Conservation (phyloP, 1,140 invertebrate genomes). For the Polypedilum vanderplanki region DNA sequence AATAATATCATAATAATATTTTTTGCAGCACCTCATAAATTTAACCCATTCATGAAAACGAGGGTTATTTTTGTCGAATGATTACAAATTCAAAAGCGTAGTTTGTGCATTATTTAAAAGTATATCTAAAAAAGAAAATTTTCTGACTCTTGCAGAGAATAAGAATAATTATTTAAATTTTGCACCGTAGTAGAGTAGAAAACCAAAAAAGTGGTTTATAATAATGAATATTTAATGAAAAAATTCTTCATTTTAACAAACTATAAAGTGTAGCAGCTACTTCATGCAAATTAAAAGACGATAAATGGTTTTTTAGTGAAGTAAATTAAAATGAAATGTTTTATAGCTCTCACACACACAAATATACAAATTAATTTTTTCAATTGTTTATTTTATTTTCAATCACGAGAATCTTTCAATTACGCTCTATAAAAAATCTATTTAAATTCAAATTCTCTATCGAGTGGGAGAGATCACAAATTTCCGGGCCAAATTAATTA, state of each 20-base stretch:
- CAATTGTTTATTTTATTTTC: no score
- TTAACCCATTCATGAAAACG: neutral
- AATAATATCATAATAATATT: neutral
- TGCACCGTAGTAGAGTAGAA: neutral
- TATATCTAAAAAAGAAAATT: neutral
- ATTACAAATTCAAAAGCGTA: constrained; percentile 19
- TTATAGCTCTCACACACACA: no score
- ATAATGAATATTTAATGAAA: constrained; percentile 13
- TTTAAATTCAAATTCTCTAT: no score
- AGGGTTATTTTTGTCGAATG: neutral
- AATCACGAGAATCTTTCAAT: no score
- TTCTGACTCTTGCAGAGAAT: neutral
- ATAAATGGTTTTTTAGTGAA: neutral
- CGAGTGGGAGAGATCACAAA: no score
- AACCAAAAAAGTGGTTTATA: neutral
- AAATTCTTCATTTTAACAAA: neutral
- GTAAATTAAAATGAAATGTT: neutral
- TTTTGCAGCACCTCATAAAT: constrained; percentile 17
- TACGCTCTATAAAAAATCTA: no score
- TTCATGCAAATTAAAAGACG: constrained; percentile 16
- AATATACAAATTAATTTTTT: no score
- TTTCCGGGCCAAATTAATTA: no score
- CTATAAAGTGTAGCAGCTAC: neutral
- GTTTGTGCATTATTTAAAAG: constrained; percentile 18
- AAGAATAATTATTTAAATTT: constrained; percentile 1